Conservation (phyloP, 2,888 invertebrate species). For the Lamellibrachia satsuma region DNA sequence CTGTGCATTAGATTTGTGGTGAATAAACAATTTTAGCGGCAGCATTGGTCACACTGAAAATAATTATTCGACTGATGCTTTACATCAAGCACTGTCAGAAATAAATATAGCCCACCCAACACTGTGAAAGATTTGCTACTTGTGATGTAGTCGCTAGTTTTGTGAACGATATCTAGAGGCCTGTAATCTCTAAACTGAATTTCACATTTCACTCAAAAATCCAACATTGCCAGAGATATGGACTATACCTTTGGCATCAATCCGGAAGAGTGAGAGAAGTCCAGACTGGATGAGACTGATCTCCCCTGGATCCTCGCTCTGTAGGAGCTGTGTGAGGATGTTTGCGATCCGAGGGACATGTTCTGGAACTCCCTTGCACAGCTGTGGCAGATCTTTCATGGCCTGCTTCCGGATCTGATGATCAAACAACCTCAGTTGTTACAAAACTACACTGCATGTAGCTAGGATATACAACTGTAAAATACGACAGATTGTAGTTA, state of each 20-base stretch:
- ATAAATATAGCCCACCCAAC: too few species aligned
- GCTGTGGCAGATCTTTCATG: slow-evolving; percentile 85
- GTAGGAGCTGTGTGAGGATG: slow-evolving; percentile 88
- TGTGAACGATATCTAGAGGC: too few species aligned
- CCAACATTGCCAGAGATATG: not conserved
- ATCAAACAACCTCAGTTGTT: not conserved
- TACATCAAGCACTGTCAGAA: too few species aligned
- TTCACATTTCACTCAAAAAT: too few species aligned
- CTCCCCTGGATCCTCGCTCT: slow-evolving; percentile 81
- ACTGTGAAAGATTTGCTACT: too few species aligned
- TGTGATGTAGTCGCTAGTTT: too few species aligned
- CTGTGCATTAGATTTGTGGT: too few species aligned
- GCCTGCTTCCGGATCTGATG: slow-evolving; percentile 90
- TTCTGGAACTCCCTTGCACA: slow-evolving; percentile 86
- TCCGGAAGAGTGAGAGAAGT: slow-evolving; percentile 76
- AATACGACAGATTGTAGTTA: not conserved
- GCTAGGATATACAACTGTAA: not conserved
- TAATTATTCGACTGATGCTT: too few species aligned
- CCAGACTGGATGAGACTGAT: slow-evolving; percentile 85
- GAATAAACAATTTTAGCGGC: too few species aligned
- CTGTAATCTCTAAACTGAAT: too few species aligned
- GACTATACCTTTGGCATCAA: slow-evolving; percentile 60
- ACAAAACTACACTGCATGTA: not conserved
- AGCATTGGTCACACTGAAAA: too few species aligned
- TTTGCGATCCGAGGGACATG: slow-evolving; percentile 88